Percentiles rank a stretch among this genome's conserved stretches.
Conservation (phyloP, 1,140 invertebrate species). For the Lasioglossum baleicum region DNA sequence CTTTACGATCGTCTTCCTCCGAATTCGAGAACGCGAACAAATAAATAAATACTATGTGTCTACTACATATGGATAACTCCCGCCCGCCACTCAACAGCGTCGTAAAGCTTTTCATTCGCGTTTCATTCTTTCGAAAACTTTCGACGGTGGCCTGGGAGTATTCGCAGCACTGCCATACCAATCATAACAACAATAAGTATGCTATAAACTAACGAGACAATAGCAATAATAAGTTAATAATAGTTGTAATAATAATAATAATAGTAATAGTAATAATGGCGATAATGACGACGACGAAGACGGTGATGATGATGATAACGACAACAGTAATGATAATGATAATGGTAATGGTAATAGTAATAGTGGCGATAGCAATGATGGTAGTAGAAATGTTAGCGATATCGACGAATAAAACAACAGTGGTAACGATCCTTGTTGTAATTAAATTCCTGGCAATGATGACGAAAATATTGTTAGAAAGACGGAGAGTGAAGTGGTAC, state of each 20-base stretch:
- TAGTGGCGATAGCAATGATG: background rate
- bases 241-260: background rate
- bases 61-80: conserved; percentile 50
- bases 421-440: background rate
- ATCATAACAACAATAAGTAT: conserved; percentile 59
- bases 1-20: conserved; percentile 63
- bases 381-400: background rate
- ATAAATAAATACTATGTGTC: conserved; percentile 77
- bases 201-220: conserved; percentile 34
- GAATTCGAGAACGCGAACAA: conserved; percentile 73
- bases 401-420: background rate
- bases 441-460: background rate
- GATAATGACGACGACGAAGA: background rate
- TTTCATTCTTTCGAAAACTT: background rate
- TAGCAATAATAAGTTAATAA: conserved; percentile 13
- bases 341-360: background rate
- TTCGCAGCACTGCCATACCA: conserved; percentile 21
- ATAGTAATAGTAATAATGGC: background rate
- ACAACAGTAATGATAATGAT: background rate
- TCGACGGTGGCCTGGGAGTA: background rate
- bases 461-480: background rate
- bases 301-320: background rate
- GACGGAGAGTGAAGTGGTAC: background rate
- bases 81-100: conserved; percentile 29
- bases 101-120: background rate